These are phyloP conservation scores for Anthopleura xanthogrammica DNA, from an alignment of 92 coral and sea anemone species.

Conservation along the genomic window DNA sequence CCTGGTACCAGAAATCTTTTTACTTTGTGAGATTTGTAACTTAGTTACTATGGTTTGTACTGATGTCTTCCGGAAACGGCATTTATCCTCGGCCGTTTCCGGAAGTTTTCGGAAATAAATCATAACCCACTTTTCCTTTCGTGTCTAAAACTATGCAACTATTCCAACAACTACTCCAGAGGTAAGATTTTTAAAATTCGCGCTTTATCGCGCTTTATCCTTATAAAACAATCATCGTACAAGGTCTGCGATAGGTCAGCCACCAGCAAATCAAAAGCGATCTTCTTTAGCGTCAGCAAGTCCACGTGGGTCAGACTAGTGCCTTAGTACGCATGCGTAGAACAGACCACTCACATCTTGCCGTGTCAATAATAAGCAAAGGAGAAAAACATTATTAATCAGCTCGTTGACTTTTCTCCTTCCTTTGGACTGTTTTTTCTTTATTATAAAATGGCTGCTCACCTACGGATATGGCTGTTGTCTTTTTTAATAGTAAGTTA, in stretches of 20 bases:
- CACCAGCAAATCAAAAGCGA: not conserved
- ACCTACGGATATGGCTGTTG: constrained; percentile 57
- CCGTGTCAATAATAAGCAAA: constrained; percentile 73
- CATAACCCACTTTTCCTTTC: not conserved
- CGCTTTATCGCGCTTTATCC: not conserved
- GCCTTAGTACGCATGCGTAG: constrained; percentile 31
- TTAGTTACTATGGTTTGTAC: too few relatives aligned
- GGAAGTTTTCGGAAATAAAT: too few relatives aligned
- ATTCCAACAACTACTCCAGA: not conserved
- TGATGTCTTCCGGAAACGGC: too few relatives aligned
- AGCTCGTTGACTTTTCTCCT: constrained; percentile 19
- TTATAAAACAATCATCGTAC: not conserved
- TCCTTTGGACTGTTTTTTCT: constrained; percentile 22
- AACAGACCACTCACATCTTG: constrained; percentile 79
- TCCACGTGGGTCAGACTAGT: constrained; percentile 1
- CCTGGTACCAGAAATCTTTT: too few relatives aligned
- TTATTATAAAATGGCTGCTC: constrained; percentile 62
- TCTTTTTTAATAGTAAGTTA: constrained; percentile 30
- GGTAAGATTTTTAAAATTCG: not conserved
- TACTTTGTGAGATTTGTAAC: too few relatives aligned
- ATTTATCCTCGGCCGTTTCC: too few relatives aligned
- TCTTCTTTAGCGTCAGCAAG: not conserved
- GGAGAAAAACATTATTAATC: constrained; percentile 64
- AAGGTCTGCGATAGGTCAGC: not conserved
- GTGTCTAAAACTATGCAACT: not conserved